phyloP scores from a whole-genome alignment of 2,113 vertebrate species.

The Vulpes lagopus region DNA sequence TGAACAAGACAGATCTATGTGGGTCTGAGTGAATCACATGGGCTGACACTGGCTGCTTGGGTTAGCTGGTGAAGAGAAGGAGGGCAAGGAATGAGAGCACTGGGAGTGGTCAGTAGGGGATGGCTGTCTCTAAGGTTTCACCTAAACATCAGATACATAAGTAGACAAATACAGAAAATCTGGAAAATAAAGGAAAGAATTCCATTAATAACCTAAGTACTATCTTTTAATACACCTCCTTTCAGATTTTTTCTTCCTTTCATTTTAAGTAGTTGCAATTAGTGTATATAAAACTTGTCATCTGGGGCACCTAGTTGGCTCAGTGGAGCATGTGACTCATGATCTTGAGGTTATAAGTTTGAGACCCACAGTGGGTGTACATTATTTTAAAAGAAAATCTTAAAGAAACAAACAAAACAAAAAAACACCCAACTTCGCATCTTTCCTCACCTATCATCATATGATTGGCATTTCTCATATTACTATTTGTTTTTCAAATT shows the following conservation, averaged over 20 bases:
- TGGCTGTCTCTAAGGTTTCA: conserved; percentile 45
- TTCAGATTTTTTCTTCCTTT: neutral
- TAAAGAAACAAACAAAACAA: neutral
- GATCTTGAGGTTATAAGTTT: neutral
- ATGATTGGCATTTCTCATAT: conserved; percentile 45
- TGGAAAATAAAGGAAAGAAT: conserved; percentile 9
- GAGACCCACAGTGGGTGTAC: neutral
- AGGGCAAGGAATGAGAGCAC: neutral
- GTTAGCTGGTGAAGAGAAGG: neutral
- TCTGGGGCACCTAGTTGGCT: neutral
- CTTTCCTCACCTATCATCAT: neutral
- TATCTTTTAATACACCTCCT: neutral
- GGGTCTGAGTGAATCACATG: neutral
- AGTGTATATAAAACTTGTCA: neutral
- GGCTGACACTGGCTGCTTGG: neutral
- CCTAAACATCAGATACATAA: neutral
- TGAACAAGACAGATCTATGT: neutral
- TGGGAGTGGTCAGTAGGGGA: neutral
- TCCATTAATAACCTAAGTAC: neutral
- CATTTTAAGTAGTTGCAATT: neutral
- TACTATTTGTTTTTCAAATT: conserved; percentile 34
- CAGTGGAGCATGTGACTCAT: neutral
- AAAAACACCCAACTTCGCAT: neutral
- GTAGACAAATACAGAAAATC: neutral
- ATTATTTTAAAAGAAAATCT: neutral